Evolutionary conservation across 1,140 invertebrate species (phyloP), one percentile per base, ranked within the genome.

Genomic region (Apis florea): DNA sequence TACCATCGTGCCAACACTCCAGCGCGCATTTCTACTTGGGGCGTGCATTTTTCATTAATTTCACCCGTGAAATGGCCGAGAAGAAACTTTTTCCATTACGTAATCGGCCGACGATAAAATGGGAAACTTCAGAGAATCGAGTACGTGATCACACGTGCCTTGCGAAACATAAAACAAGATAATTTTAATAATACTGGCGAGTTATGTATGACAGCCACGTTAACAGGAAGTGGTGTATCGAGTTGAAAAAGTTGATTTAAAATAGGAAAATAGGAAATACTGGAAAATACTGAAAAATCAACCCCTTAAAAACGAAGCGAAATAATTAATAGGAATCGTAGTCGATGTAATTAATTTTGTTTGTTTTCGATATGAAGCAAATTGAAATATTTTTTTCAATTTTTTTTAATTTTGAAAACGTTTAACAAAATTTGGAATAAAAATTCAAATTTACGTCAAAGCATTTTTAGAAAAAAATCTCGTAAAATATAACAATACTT

Each of bases 211-310:
- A 73, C 19, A 58, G 70, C 70, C 59, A 40, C 70, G 70, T 73
- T 73, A 73, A 73, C 53, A 73, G 70, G 31, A 58, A 73, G 54
- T 47, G 70, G 26, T 17, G 70, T 61, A n/a, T 72, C 56, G 54
- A n/a, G 54, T 21, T 54, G 51, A 26, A 31, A 40, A 11, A 53
- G 17, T 19, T 71, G 53, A 71, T 53, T 26, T 71, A 53, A n/a
- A 56, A 71, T 71, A n/a, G n/a, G 31, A 71, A 72, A 72, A 59
- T 40, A 5, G 9, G 53, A 58, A 40, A 71, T 49, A 56, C 6
- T 59, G 24, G 26, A 69, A 26, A 26, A 31, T 31, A 31, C n/a
- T 53, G 26, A 69, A 69, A 53, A 40, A 19, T 15, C 53, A 53
- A n/a, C n/a, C 5, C 17, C n/a, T 26, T 40, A 59, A 73, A 73